phyloP scores from a whole-genome alignment of 2,888 invertebrate genomes.

The Sminthurinus aureus region DNA sequence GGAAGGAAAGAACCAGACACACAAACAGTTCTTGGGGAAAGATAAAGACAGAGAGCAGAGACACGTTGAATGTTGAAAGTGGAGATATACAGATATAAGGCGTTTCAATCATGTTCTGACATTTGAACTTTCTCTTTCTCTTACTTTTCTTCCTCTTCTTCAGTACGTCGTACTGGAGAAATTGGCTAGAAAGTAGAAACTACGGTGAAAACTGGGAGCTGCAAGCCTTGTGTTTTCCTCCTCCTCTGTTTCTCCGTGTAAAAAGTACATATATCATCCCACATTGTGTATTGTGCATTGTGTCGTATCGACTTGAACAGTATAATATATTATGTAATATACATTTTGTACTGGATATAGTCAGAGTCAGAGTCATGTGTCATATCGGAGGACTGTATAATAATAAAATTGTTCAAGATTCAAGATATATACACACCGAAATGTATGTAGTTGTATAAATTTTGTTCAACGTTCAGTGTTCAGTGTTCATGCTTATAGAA shows the following conservation, averaged over 20 bases:
- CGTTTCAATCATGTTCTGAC: conserved; percentile 22
- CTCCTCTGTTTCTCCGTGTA: not conserved
- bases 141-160: not conserved
- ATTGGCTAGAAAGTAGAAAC: conserved; percentile 15
- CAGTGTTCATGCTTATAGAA: not conserved
- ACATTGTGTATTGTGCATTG: too few relatives aligned
- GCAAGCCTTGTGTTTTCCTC: not conserved
- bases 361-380: too few relatives aligned
- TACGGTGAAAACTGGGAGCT: too few relatives aligned
- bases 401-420: too few relatives aligned
- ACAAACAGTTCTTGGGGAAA: not conserved
- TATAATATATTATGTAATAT: too few relatives aligned
- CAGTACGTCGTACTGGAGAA: not conserved
- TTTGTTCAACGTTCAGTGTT: not conserved
- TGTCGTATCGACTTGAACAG: too few relatives aligned
- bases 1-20: not conserved
- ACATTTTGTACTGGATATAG: too few relatives aligned
- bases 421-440: too few relatives aligned
- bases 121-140: conserved; percentile 11
- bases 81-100: conserved; percentile 1
- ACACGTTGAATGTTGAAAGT: conserved; percentile 7
- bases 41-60: not conserved
- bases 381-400: too few relatives aligned
- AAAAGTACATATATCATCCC: not conserved
- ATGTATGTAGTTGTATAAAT: not conserved